Evolutionary conservation across 2,888 invertebrate genomes (phyloP), one percentile per base, ranked within the genome.

Genomic region (Tridacna crocea): DNA sequence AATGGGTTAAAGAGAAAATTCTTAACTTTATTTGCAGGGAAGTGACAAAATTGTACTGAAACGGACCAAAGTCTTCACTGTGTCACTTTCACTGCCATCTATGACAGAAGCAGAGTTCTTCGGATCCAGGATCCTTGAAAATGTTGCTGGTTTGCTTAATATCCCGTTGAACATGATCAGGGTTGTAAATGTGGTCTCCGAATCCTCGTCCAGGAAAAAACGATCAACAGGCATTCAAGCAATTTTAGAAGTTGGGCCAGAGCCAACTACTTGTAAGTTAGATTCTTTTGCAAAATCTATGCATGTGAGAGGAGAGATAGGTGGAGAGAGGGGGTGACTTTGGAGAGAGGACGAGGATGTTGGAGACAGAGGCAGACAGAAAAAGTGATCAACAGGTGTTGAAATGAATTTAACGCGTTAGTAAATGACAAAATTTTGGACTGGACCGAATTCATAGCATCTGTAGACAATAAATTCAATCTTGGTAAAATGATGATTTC

Each of bases 101-200:
- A 86, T 93, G 88, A 91, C 89, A 0, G 90, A 88, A 8, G 92
- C 90, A 27, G 90, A 92, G 2, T 92, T 93, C 86, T 93, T 90
- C 80, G 92, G 91, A 3, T 87, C 90, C 11, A 88, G 90, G 26
- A 82, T 93, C 6, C 82, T 93, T 36, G 79, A 85, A 24, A 92
- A 93, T 65, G 75, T 93, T 10, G 92, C 92, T 1, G 77, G 24
- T 10, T 79, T 93, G 80, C 89, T 93, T 12, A 82, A 86, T 27
- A 79, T 93, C 48, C 88, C 90, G 1, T 60, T 87, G 0, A 75
- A 82, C 12, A 91, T 91, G 79, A 89, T 93, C 0, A 79, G 91
- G 8, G 81, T 92, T 27, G 90, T 91, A 3, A 83, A 90, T 27
- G 86, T 91, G 12, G 90, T 92, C 0, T 70, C 85, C 6, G 92